Conservation (phyloP, 2,888 invertebrate genomes). For the Drosophila rellima region DNA sequence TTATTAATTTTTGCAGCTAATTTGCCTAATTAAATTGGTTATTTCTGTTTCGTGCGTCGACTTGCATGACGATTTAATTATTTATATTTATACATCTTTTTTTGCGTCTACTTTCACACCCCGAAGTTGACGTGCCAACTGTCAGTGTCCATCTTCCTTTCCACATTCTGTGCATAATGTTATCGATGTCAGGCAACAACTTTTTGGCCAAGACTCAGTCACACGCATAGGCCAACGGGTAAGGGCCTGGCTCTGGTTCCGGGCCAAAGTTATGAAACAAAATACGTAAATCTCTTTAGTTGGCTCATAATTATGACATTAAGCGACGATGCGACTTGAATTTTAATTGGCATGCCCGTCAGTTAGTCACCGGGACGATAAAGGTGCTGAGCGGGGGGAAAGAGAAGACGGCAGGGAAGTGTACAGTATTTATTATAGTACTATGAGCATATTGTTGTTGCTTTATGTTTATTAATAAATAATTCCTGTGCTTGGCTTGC, state of each 20-base stretch:
- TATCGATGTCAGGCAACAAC: constrained; percentile 69
- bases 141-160: constrained; percentile 42
- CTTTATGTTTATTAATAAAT: constrained; percentile 77
- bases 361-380: constrained; percentile 20
- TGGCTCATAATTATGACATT: constrained; percentile 82
- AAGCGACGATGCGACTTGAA: constrained; percentile 76
- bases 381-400: background rate
- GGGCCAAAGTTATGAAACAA: constrained; percentile 69
- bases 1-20: constrained; percentile 62
- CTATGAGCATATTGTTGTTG: constrained; percentile 29
- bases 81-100: constrained; percentile 48
- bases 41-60: constrained; percentile 72
- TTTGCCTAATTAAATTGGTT: constrained; percentile 74
- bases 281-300: constrained; percentile 82
- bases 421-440: constrained; percentile 54
- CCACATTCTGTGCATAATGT: constrained; percentile 52
- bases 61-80: constrained; percentile 68
- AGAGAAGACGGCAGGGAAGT: background rate
- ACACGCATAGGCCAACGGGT: constrained; percentile 50
- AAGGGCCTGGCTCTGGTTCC: constrained; percentile 24
- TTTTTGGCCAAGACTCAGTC: constrained; percentile 42
- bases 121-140: constrained; percentile 71
- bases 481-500: constrained; percentile 48
- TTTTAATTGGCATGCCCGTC: constrained; percentile 73
- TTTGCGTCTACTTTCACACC: constrained; percentile 55